These are phyloP conservation scores for Drosophila borborema DNA, from an alignment of 2,888 invertebrate genomes.

Conservation along the genomic window DNA sequence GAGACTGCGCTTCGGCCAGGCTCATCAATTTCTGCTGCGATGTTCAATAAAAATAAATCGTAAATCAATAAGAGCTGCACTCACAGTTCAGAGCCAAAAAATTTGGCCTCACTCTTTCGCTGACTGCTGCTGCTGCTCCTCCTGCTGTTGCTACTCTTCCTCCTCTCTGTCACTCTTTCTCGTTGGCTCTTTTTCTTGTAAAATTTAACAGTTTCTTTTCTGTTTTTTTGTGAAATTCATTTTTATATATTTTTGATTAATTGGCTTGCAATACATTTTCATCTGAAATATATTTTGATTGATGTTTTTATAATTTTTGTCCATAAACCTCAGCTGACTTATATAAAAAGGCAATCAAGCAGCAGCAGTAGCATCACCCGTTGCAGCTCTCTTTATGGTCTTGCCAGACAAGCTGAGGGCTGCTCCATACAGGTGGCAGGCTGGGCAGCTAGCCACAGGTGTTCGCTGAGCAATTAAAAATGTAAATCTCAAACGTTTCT, in stretches of 20 bases:
- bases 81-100: slow-evolving; percentile 53
- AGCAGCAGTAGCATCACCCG: slow-evolving; percentile 1
- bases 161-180: neutral
- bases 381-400: slow-evolving; percentile 1
- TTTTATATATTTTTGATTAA: slow-evolving; percentile 64
- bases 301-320: slow-evolving; percentile 75
- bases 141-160: neutral
- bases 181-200: slow-evolving; percentile 34
- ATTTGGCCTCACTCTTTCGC: slow-evolving; percentile 19
- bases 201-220: slow-evolving; percentile 59
- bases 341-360: slow-evolving; percentile 1
- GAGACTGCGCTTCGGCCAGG: slow-evolving; percentile 27
- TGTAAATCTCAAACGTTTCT: slow-evolving; percentile 73
- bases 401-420: neutral
- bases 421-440: neutral
- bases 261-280: slow-evolving; percentile 61
- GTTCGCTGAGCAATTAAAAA: slow-evolving; percentile 66
- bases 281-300: slow-evolving; percentile 69
- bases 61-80: slow-evolving; percentile 75
- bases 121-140: neutral
- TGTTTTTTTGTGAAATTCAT: slow-evolving; percentile 10
- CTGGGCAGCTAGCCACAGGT: slow-evolving; percentile 43
- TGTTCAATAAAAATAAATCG: slow-evolving; percentile 76
- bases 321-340: slow-evolving; percentile 14
- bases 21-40: slow-evolving; percentile 71